Base-by-base conservation (phyloP, 2,888 invertebrate genomes). In the Argyresthia goedartella region DNA sequence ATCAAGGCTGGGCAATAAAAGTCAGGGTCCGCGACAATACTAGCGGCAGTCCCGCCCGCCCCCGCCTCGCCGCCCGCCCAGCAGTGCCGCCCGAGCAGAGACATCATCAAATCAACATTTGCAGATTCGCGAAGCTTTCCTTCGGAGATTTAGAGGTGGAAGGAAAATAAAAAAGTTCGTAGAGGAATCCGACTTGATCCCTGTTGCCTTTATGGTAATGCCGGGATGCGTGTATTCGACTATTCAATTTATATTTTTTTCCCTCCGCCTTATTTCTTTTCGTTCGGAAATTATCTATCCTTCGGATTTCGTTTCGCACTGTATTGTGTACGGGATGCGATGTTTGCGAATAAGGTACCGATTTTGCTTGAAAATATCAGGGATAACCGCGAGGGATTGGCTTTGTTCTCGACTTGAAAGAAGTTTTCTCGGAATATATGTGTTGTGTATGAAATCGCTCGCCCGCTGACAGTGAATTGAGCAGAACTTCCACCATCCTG, bases 61-160 rank as follows among this genome's bases (percentile, higher is more conserved):
- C 25, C 25, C 25, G 25, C 25, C 3, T 6, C 25, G 25, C 25
- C 25, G 6, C 25, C 25, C 25, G 25, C 36, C 52, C 54, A 52
- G 51, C 55, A 53, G 53, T 54, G 51, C 46, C 51, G 51, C 53
- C 50, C 45, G 49, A 54, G 49, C 54, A 43, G 56, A 66, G 70
- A 73, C 76, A 86, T 87, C 86, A 87, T 87, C 87, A 87, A 87
- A 87, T 87, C 86, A 87, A 81, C 86, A 87, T 87, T 86, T 86
- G 85, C 86, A 87, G 87, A 87, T 87, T 87, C 81, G 77, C 87
- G 82, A 74, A 81, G 84, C 82, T 85, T 85, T 85, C 76, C 76
- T 74, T 69, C 73, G 66, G 81, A 85, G 86, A 86, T 86, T 85
- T 86, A 86, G 85, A 85, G 84, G 85, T 85, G 80, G 84, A 81